These are phyloP conservation scores for Chionomys nivalis DNA, from an alignment of 2,113 vertebrate species.

Conservation along the genomic window DNA sequence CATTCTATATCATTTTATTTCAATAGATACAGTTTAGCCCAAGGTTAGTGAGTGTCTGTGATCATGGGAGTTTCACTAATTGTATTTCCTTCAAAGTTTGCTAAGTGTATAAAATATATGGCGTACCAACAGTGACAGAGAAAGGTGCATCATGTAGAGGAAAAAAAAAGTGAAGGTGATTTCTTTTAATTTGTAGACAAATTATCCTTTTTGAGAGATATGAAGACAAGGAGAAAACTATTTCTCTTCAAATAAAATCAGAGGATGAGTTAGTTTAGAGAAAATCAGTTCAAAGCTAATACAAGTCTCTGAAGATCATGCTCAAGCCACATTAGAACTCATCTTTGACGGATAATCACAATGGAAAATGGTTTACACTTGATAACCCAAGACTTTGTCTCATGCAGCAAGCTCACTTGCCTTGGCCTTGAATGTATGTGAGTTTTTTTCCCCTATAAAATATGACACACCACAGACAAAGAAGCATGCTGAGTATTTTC, in stretches of 20 bases:
- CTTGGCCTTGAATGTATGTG: background rate
- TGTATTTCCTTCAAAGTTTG: background rate
- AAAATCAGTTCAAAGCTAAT: too few relatives aligned
- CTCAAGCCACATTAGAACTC: too few relatives aligned
- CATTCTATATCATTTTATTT: background rate
- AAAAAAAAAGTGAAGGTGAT: background rate
- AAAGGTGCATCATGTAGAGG: background rate
- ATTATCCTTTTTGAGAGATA: background rate
- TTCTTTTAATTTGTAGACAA: background rate
- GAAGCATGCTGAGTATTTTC: background rate
- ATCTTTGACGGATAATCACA: background rate
- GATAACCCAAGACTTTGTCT: too few relatives aligned
- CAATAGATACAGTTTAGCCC: background rate
- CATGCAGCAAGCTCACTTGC: background rate
- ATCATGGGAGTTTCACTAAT: background rate
- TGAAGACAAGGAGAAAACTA: background rate
- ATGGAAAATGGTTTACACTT: background rate
- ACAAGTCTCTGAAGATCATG: too few relatives aligned
- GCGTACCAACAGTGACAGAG: background rate
- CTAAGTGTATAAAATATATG: background rate
- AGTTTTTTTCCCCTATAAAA: too few relatives aligned
- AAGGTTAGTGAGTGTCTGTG: background rate
- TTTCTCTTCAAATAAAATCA: background rate
- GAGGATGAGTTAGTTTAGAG: background rate
- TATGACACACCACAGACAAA: rapidly evolving